A percentile compares a stretch with the other conserved stretches of the same genome.
These are phyloP conservation scores for Chelon labrosus DNA, from an alignment of 2,797 vertebrate species.

Conservation along the genomic window DNA sequence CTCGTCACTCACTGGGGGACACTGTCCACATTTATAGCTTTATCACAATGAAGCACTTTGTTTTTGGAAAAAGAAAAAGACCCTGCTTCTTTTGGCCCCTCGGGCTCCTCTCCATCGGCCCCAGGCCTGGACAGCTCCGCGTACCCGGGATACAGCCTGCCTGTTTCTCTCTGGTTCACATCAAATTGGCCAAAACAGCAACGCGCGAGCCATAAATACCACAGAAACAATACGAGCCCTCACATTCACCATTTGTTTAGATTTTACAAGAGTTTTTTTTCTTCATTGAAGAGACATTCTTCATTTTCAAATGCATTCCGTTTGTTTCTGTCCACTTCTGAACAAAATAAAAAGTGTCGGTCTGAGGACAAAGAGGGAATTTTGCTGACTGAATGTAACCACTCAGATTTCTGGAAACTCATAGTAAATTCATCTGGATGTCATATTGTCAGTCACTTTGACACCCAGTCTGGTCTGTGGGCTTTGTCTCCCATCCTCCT, in stretches of 20 bases:
- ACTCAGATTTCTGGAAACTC: too few relatives aligned
- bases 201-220: constrained; percentile 36
- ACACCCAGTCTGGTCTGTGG: neutral
- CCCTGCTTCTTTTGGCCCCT: constrained; percentile 60
- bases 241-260: constrained; percentile 1
- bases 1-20: constrained; percentile 77
- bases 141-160: constrained; percentile 44
- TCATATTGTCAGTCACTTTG: neutral
- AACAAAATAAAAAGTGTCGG: neutral
- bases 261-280: neutral
- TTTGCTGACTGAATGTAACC: neutral
- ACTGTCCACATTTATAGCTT: constrained; percentile 86
- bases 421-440: neutral
- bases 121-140: constrained; percentile 58
- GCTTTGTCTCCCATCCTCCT: neutral
- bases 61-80: constrained; percentile 68
- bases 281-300: neutral
- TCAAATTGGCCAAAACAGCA: constrained; percentile 47
- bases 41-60: constrained; percentile 84
- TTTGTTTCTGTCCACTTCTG: constrained; percentile 12
- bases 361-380: neutral
- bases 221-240: constrained; percentile 29
- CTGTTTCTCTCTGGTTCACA: constrained; percentile 53
- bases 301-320: neutral
- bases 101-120: constrained; percentile 65